These are phyloP conservation scores for Scatophagus argus DNA, from an alignment of 2,113 vertebrate species.

Conservation along the genomic window DNA sequence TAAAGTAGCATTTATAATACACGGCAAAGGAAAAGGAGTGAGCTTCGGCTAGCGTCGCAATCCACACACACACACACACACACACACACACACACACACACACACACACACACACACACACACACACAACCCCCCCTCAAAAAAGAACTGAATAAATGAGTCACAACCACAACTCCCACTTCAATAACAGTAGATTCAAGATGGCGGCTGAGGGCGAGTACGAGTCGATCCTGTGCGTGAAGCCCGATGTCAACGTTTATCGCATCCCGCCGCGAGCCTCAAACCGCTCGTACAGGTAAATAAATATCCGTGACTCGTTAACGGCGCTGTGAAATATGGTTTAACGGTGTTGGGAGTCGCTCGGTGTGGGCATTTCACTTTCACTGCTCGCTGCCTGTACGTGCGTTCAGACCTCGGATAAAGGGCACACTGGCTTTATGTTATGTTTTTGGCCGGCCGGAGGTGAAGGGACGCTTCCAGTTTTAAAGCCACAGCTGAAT, in stretches of 20 bases:
- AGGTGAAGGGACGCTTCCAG: not conserved
- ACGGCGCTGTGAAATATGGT: not conserved
- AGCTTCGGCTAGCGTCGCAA: not conserved
- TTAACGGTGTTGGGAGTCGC: not conserved
- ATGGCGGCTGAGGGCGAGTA: conserved; percentile 93
- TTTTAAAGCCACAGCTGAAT: too few species aligned
- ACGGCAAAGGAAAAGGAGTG: too few species aligned
- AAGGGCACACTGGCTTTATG: not conserved
- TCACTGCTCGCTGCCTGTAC: conserved; percentile 5
- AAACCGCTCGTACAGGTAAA: conserved; percentile 93
- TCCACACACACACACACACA: not conserved
- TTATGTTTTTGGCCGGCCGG: not conserved
- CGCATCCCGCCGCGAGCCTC: conserved; percentile 94
- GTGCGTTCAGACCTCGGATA: not conserved
- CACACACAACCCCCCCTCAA: conserved; percentile 6
- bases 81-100: not conserved
- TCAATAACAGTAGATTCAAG: conserved; percentile 73
- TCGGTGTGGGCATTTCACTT: conserved; percentile 1
- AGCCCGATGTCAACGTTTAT: conserved; percentile 94
- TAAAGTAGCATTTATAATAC: not conserved
- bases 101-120: conserved; percentile 1
- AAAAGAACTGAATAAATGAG: conserved; percentile 57
- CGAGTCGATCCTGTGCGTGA: conserved; percentile 94
- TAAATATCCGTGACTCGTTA: accelerated
- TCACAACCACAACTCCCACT: conserved; percentile 64